These are phyloP conservation scores for Stegostoma tigrinum DNA, from an alignment of 2,113 vertebrate species.

Conservation along the genomic window DNA sequence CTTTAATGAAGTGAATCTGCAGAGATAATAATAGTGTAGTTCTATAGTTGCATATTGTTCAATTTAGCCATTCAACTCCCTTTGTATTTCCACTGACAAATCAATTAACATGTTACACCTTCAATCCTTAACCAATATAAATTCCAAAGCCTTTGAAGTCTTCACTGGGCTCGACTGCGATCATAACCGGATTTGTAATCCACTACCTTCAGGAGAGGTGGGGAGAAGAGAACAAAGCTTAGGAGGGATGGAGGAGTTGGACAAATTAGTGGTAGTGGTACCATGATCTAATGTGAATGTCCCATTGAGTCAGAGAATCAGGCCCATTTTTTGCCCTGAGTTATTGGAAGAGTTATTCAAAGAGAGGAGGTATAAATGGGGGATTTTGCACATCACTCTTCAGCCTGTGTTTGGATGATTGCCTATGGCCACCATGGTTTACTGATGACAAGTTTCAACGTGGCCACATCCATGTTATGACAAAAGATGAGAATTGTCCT, in stretches of 20 bases:
- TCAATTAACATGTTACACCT: background rate
- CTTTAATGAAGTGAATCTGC: background rate
- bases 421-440: background rate
- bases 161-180: background rate
- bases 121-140: background rate
- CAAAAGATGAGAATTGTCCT: background rate
- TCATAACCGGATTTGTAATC: background rate
- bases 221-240: background rate
- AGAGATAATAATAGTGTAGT: background rate
- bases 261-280: background rate
- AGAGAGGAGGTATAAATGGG: background rate
- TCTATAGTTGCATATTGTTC: background rate
- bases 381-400: background rate
- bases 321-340: background rate
- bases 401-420: background rate
- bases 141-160: background rate
- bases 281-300: background rate
- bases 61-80: background rate
- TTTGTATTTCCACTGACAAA: background rate
- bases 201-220: background rate
- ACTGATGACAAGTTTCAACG: background rate
- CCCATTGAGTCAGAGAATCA: background rate
- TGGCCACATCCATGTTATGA: background rate
- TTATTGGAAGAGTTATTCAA: background rate
- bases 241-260: too few relatives aligned